Evolutionary conservation across 2,888 invertebrate species (phyloP).

Genomic region (Dorcus hopei): DNA sequence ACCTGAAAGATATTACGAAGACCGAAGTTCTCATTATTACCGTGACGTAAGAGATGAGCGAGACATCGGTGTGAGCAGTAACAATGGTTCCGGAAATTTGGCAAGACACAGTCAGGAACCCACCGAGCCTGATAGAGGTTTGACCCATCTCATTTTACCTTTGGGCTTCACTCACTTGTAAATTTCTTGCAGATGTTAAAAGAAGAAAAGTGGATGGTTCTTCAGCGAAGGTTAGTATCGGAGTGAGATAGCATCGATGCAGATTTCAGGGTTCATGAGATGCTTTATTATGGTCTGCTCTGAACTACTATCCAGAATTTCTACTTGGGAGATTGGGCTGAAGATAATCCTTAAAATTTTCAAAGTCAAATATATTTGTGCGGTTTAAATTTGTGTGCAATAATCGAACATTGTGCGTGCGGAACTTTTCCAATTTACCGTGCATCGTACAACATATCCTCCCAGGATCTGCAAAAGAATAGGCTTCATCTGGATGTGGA

Average conservation of each 20-base stretch:
- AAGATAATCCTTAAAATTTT: conserved; percentile 26
- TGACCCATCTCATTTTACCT: conserved; percentile 11
- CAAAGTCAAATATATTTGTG: neutral
- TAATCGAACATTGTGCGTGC: too few relatives aligned
- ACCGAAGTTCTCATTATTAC: conserved; percentile 44
- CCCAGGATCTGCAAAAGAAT: too few relatives aligned
- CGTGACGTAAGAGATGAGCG: conserved; percentile 49
- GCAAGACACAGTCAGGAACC: conserved; percentile 56
- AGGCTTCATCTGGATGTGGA: too few relatives aligned
- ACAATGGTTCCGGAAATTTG: conserved; percentile 46
- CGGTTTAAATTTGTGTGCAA: conserved; percentile 1
- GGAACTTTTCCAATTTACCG: neutral
- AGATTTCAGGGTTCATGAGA: conserved; percentile 45
- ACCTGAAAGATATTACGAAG: conserved; percentile 51
- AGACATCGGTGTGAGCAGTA: conserved; percentile 57
- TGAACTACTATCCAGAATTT: conserved; percentile 45
- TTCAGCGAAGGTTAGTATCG: conserved; percentile 81
- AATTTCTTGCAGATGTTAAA: conserved; percentile 64
- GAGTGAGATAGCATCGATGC: conserved; percentile 53
- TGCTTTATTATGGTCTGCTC: conserved; percentile 35
- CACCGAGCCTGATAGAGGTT: conserved; percentile 62
- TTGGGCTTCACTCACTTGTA: conserved; percentile 5
- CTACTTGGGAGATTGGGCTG: conserved; percentile 60
- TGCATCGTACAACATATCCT: neutral
- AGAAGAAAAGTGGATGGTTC: conserved; percentile 79